Evolutionary conservation across 2,113 vertebrate genomes (phyloP).

Genomic region (Laterallus jamaicensis): DNA sequence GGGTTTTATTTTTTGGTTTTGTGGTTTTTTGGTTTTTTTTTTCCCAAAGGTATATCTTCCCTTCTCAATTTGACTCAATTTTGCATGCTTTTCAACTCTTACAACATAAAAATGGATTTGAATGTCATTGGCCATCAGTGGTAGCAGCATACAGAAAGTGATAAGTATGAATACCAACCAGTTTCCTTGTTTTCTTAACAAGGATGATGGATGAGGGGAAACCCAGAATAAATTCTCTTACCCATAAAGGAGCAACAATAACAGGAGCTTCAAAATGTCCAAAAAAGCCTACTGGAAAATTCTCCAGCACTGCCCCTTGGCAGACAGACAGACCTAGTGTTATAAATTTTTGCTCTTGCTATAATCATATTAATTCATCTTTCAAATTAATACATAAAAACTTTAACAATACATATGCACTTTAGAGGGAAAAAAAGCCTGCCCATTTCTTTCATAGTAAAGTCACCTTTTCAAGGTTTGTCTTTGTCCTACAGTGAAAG

Average conservation of each 20-base stretch:
- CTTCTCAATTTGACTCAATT: not conserved
- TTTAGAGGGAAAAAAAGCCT: not conserved
- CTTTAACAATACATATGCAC: not conserved
- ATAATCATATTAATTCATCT: not conserved
- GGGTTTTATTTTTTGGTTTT: too few species aligned
- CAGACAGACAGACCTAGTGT: not conserved
- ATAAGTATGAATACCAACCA: not conserved
- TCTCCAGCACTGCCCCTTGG: not conserved
- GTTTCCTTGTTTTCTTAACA: not conserved
- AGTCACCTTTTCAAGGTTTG: not conserved
- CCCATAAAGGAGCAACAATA: not conserved
- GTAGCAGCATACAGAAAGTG: not conserved
- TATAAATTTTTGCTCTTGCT: not conserved
- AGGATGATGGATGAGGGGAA: not conserved
- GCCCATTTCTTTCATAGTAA: not conserved
- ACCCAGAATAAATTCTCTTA: not conserved
- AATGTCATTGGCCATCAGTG: not conserved
- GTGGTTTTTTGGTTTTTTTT: too few species aligned
- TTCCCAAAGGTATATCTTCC: not conserved
- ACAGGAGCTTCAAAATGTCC: not conserved
- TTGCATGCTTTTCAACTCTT: not conserved
- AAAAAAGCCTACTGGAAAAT: not conserved
- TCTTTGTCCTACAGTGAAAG: not conserved
- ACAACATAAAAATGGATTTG: not conserved
- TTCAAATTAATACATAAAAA: not conserved